These are phyloP conservation scores for Mesocricetus auratus DNA, from an alignment of 2,113 vertebrate species.

Conservation along the genomic window DNA sequence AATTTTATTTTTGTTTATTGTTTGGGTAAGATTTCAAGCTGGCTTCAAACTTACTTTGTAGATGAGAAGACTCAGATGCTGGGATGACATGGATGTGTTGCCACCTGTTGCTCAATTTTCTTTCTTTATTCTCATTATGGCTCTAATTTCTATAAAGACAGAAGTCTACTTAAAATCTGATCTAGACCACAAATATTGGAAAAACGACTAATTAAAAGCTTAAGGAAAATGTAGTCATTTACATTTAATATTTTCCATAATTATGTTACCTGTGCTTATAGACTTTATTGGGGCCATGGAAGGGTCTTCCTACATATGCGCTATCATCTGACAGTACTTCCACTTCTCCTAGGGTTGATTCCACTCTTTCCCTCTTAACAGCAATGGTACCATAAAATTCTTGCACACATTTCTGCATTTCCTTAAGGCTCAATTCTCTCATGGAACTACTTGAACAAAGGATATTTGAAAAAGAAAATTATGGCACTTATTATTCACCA, in stretches of 20 bases:
- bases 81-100: not conserved
- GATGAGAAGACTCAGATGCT: not conserved
- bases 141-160: not conserved
- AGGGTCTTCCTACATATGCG: not conserved
- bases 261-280: not conserved
- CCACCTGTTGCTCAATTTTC: not conserved
- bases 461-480: not conserved
- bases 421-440: not conserved
- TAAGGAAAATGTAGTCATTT: not conserved
- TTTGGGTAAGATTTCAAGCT: not conserved
- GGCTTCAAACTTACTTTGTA: not conserved
- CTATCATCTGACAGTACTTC: not conserved
- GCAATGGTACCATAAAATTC: not conserved
- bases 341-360: not conserved
- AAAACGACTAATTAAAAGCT: not conserved
- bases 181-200: not conserved
- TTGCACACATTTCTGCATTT: not conserved
- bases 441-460: constrained; percentile 30
- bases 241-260: not conserved
- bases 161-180: not conserved
- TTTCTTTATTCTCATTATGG: too few species aligned
- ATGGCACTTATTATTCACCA: not conserved
- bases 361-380: not conserved
- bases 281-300: not conserved
- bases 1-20: not conserved